phyloP scores from a whole-genome alignment of 2,113 vertebrate genomes.

The Heteronetta atricapilla region DNA sequence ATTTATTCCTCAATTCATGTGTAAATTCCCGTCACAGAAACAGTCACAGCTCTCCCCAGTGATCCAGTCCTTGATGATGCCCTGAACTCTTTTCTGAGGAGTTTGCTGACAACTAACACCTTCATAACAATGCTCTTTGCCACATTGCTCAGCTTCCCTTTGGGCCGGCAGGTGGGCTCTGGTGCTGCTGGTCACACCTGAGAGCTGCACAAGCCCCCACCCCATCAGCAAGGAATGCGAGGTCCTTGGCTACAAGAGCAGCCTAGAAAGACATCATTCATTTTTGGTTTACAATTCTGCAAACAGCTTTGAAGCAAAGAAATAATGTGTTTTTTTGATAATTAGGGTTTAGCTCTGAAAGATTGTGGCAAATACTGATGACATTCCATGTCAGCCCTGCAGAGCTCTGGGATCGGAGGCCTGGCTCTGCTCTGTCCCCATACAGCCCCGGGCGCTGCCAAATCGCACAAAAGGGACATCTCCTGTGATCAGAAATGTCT shows the following conservation, averaged over 20 bases:
- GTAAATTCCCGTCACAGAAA: not conserved
- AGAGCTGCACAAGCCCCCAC: not conserved
- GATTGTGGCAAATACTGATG: not conserved
- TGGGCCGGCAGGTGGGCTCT: not conserved
- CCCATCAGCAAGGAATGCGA: not conserved
- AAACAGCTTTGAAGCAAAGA: not conserved
- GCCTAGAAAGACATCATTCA: not conserved
- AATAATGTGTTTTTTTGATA: not conserved
- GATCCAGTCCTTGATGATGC: not conserved
- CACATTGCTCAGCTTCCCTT: not conserved
- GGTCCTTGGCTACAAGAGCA: not conserved
- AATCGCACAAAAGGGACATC: fast-evolving
- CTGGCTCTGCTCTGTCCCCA: not conserved
- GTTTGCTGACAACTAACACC: not conserved
- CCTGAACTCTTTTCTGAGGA: not conserved
- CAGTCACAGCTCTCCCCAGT: not conserved
- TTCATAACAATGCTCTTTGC: too few relatives aligned
- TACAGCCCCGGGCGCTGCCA: fast-evolving
- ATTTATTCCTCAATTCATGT: not conserved
- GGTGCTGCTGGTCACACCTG: not conserved
- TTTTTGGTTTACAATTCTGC: not conserved
- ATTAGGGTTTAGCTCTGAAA: not conserved
- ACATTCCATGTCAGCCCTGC: fast-evolving
- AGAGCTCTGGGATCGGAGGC: not conserved
- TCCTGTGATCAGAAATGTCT: not conserved